A percentile compares a stretch with the other conserved stretches of the same genome.
These are phyloP conservation scores for Motacilla alba DNA, from an alignment of 2,113 vertebrate species.

Conservation along the genomic window DNA sequence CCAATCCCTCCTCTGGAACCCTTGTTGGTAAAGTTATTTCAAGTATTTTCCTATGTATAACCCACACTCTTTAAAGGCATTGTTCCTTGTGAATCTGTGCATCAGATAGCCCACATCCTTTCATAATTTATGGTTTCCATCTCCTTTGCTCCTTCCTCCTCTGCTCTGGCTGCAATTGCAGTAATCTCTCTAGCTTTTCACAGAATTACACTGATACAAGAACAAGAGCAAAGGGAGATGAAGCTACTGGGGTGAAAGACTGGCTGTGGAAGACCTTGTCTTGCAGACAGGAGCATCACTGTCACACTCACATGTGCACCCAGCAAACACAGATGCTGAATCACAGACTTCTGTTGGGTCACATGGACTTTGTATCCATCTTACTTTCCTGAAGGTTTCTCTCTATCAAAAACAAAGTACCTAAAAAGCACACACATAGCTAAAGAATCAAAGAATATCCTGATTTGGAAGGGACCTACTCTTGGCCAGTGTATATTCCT, in stretches of 20 bases:
- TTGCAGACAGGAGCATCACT: neutral
- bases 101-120: slow-evolving; percentile 22
- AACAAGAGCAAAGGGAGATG: neutral
- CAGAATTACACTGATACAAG: neutral
- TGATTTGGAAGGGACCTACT: neutral
- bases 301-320: accelerated
- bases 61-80: neutral
- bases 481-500: neutral
- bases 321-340: neutral
- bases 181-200: slow-evolving; percentile 9
- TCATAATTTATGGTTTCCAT: neutral
- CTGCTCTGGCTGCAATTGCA: neutral
- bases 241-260: neutral
- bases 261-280: neutral
- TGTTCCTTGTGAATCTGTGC: neutral
- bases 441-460: neutral
- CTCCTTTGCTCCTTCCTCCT: neutral
- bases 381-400: neutral
- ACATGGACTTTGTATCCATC: neutral
- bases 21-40: neutral
- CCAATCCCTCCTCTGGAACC: neutral
- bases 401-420: neutral
- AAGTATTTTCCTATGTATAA: neutral
- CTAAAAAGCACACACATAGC: neutral
- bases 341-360: neutral